These are phyloP conservation scores for Desmodus rotundus DNA, from an alignment of 2,113 vertebrate species.

Conservation along the genomic window DNA sequence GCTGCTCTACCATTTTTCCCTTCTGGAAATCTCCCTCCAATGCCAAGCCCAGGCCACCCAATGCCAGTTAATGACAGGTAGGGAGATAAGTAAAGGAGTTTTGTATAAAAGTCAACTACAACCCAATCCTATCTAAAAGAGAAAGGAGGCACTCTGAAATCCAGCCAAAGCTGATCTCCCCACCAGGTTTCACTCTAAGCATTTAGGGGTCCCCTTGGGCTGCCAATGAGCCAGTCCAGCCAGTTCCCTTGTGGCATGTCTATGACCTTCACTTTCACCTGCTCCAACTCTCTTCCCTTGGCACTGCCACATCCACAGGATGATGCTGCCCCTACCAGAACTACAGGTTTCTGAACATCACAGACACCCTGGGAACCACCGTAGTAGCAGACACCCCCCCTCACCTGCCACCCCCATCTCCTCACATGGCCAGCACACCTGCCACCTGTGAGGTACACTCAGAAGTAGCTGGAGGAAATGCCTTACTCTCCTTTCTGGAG, in stretches of 20 bases:
- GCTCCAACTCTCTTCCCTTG: neutral
- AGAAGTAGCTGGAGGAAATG: neutral
- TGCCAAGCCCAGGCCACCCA: neutral
- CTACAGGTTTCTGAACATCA: neutral
- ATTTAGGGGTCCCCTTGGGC: neutral
- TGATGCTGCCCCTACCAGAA: neutral
- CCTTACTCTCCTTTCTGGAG: constrained; percentile 26
- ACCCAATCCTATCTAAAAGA: neutral
- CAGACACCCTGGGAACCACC: neutral
- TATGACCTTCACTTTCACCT: neutral
- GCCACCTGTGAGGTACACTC: fast-evolving
- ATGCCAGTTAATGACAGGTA: neutral
- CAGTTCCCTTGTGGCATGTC: neutral
- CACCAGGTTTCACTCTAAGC: neutral
- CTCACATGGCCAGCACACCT: neutral
- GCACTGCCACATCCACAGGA: neutral
- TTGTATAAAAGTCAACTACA: neutral
- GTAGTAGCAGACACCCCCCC: fast-evolving
- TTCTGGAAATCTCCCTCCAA: neutral
- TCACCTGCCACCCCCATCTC: too few species aligned
- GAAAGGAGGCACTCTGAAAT: neutral
- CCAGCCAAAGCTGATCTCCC: neutral
- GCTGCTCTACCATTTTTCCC: neutral
- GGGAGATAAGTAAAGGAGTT: neutral
- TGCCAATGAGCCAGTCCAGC: neutral